Conservation (phyloP, 1,140 invertebrate genomes). For the Drosophila santomea region DNA sequence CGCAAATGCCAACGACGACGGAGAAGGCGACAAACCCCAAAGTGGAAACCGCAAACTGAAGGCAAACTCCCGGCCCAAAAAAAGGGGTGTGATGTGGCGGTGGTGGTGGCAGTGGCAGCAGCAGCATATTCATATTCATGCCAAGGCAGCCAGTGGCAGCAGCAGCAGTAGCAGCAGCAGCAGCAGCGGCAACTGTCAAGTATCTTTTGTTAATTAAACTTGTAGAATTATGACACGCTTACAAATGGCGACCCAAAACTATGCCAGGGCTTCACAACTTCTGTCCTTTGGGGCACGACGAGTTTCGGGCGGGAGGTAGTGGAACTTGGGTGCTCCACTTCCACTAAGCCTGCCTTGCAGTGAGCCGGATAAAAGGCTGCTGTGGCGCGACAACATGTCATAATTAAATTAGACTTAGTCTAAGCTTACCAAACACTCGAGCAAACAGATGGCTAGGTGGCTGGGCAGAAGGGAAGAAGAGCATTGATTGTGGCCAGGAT, state of each 20-base stretch:
- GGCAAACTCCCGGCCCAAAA: constrained; percentile 26
- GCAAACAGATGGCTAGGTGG: constrained; percentile 50
- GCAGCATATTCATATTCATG: constrained; percentile 67
- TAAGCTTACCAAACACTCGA: constrained; percentile 74
- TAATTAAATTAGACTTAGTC: constrained; percentile 83
- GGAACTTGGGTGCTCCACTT: background rate
- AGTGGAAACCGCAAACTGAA: constrained; percentile 36
- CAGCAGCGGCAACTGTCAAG: constrained; percentile 68
- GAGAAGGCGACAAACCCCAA: constrained; percentile 4
- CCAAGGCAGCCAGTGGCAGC: constrained; percentile 47
- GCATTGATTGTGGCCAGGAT: constrained; percentile 28
- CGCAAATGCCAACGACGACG: constrained; percentile 55
- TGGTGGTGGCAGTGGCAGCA: constrained; percentile 7
- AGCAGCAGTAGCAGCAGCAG: constrained; percentile 18
- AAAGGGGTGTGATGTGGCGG: background rate
- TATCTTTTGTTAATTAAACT: constrained; percentile 84
- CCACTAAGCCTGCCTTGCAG: constrained; percentile 36
- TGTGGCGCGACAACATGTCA: constrained; percentile 69
- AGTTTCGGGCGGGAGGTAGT: background rate
- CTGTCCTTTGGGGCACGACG: background rate
- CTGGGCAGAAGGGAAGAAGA: too few species aligned
- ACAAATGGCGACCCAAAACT: constrained; percentile 66
- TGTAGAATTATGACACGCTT: constrained; percentile 80
- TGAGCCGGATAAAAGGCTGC: constrained; percentile 53
- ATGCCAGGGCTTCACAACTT: constrained; percentile 57